Evolutionary conservation across 2,888 invertebrate species (phyloP), one percentile per base, ranked within the genome.

Genomic region (Steromphala cineraria): DNA sequence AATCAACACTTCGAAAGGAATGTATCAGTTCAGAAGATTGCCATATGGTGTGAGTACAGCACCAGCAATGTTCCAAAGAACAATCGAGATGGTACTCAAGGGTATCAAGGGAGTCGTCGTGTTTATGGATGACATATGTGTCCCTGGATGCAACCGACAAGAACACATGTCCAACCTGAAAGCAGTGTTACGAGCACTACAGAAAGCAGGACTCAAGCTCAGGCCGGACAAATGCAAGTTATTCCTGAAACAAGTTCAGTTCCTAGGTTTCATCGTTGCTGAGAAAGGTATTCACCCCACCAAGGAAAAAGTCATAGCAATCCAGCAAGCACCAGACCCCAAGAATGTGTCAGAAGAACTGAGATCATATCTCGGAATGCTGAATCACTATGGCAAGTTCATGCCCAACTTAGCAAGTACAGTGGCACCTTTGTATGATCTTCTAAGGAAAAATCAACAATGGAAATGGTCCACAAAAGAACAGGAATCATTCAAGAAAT

Each of bases 131-230:
- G 81, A 81, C 75, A 83, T 83, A 55, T 79, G 81, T 19, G 75
- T 78, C 13, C 55, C 75, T 31, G 83, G 83, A 3, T 17, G 31
- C 8, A 36, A 40, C 7, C 46, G 21, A 31, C 46, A 76, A 13
- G 79, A 83, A 31, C 81, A 81, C 55, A 21, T 81, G 36, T 24
- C 21, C 2, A 81, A 79, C 21, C 36, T 78, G 7, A 78, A 78
- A 24, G 36, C 77, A 77, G 80, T 31, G 13, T 0, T 46, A 19
- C 80, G 74, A 78, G 81, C 81, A 82, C 82, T 82, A 13, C 81
- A 78, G 79, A 81, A 84, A 81, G 77, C 81, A 21, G 83, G 83
- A 56, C 81, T 81, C 77, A 74, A 78, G 40, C 28, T 46, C 28
- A 53, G 75, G 55, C 40, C 78, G 3, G 55, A 10, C 2, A 55